Evolutionary conservation across 2,888 invertebrate species (phyloP).

Genomic region (Selenia dentaria): DNA sequence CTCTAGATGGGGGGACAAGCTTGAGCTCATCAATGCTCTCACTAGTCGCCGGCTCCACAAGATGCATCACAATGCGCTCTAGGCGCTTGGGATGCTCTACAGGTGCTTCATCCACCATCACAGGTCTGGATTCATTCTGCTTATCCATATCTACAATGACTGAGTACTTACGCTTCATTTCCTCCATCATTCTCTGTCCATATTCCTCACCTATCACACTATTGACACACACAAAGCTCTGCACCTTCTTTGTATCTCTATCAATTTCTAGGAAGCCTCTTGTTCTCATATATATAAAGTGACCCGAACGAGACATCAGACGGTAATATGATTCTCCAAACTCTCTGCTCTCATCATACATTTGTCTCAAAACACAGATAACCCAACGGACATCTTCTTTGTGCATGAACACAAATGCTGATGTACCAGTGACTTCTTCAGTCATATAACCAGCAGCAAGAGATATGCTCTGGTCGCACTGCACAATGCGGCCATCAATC

Average conservation of each 20-base stretch:
- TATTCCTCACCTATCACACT: constrained; percentile 90
- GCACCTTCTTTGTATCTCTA: constrained; percentile 89
- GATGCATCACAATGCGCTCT: constrained; percentile 89
- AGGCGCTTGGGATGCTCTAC: constrained; percentile 89
- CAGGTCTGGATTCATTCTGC: constrained; percentile 50
- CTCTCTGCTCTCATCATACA: constrained; percentile 94
- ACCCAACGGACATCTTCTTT: constrained; percentile 95
- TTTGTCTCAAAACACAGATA: constrained; percentile 93
- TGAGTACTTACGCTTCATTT: constrained; percentile 92
- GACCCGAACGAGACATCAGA: constrained; percentile 91
- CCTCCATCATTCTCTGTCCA: constrained; percentile 88
- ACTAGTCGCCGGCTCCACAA: constrained; percentile 73
- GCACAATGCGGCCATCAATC: constrained; percentile 94
- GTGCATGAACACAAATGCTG: constrained; percentile 96
- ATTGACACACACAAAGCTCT: constrained; percentile 95
- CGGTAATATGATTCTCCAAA: constrained; percentile 95
- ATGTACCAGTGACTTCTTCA: constrained; percentile 94
- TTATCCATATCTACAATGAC: constrained; percentile 86
- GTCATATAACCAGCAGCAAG: constrained; percentile 95
- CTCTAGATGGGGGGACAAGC: constrained; percentile 73
- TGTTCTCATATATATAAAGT: constrained; percentile 93
- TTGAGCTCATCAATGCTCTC: constrained; percentile 68
- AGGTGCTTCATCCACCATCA: constrained; percentile 64
- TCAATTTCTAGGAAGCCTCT: constrained; percentile 94
- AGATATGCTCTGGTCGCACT: constrained; percentile 96